Conservation (phyloP, 2,113 vertebrate genomes). For the Scortum barcoo region DNA sequence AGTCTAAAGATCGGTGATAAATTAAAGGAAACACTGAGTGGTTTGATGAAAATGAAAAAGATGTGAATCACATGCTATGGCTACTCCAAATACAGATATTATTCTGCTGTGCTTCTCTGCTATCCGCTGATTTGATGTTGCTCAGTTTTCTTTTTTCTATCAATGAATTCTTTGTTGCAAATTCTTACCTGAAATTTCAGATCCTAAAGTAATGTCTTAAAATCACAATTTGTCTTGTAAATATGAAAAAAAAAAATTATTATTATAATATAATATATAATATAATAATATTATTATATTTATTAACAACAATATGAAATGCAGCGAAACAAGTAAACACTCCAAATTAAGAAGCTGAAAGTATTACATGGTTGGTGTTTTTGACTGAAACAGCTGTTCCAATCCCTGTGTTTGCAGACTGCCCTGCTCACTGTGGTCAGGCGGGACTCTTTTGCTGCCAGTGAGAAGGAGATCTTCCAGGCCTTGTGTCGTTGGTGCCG, state of each 20-base stretch:
- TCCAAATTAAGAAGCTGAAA: neutral
- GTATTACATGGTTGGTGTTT: neutral
- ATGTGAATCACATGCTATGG: no score
- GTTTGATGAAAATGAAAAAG: no score
- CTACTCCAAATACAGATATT: no score
- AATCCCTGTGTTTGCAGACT: conserved; percentile 74
- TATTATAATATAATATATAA: no score
- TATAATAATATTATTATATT: no score
- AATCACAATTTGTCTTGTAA: neutral
- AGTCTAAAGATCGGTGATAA: neutral
- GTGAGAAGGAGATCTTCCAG: conserved; percentile 97
- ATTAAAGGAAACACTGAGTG: no score
- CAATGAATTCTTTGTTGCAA: neutral
- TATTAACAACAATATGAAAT: neutral
- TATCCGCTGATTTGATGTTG: no score
- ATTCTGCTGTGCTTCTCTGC: no score
- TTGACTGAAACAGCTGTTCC: no score
- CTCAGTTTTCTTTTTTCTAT: no score
- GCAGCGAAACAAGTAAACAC: neutral
- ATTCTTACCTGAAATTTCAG: neutral
- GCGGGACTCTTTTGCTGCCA: conserved; percentile 95
- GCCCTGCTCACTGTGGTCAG: conserved; percentile 92
- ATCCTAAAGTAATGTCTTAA: neutral
- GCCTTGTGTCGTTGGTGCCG: conserved; percentile 95
- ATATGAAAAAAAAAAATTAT: neutral